phyloP scores from a whole-genome alignment of 1,140 invertebrate species.

The Triops cancriformis region DNA sequence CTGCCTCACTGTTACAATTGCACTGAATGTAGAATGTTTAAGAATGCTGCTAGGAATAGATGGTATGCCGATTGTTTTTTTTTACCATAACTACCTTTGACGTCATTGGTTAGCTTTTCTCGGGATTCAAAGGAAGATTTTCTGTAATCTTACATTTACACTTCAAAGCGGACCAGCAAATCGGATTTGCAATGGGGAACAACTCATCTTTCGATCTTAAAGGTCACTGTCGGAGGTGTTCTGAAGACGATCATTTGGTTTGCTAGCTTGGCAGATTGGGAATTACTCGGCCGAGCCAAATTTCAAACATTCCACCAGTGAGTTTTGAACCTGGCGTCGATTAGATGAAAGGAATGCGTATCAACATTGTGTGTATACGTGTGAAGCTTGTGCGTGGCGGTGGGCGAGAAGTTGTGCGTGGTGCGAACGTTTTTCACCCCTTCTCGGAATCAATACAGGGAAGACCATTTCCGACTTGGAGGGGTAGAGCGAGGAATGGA shows the following conservation, averaged over 20 bases:
- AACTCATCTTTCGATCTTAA: background rate
- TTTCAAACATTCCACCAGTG: too few relatives aligned
- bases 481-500: background rate
- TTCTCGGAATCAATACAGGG: slow-evolving; percentile 1
- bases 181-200: background rate
- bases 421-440: background rate
- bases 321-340: too few relatives aligned
- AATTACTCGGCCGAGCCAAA: background rate
- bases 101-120: too few relatives aligned
- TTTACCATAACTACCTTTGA: too few relatives aligned
- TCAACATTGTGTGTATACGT: background rate
- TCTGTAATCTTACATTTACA: too few relatives aligned
- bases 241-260: background rate
- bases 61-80: too few relatives aligned
- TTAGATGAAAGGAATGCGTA: too few relatives aligned
- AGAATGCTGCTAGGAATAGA: too few relatives aligned
- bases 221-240: background rate
- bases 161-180: background rate
- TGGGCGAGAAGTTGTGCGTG: background rate
- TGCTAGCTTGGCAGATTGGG: background rate
- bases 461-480: background rate
- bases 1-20: too few relatives aligned
- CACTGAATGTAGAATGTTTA: too few relatives aligned
- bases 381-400: background rate
- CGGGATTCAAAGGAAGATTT: too few relatives aligned